These are phyloP conservation scores for Antechinus stuartii DNA, from an alignment of 2,113 vertebrate species.

Conservation along the genomic window DNA sequence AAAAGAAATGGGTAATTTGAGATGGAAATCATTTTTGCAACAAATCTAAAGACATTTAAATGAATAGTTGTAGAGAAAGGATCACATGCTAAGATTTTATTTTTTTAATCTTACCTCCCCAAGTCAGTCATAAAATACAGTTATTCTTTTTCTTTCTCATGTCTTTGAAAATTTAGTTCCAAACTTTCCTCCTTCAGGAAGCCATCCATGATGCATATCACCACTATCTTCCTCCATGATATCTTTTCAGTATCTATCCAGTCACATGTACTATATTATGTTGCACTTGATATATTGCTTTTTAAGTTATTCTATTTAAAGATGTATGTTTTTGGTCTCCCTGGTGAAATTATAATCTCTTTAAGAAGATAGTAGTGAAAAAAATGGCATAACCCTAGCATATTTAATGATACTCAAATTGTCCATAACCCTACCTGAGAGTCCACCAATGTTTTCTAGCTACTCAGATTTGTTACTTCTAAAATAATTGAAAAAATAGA, in stretches of 20 bases:
- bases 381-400: not conserved
- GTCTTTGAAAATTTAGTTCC: not conserved
- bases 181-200: not conserved
- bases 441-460: not conserved
- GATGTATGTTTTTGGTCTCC: not conserved
- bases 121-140: not conserved
- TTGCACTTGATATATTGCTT: not conserved
- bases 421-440: not conserved
- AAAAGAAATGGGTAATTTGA: not conserved
- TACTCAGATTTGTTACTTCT: constrained; percentile 10
- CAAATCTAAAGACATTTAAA: not conserved
- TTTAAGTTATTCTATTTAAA: not conserved
- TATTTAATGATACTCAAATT: not conserved
- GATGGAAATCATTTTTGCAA: not conserved
- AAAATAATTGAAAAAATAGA: constrained; percentile 3
- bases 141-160: not conserved
- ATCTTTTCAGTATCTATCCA: not conserved
- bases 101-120: not conserved
- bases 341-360: not conserved
- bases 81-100: not conserved
- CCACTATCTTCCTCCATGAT: not conserved
- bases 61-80: not conserved
- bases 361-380: not conserved
- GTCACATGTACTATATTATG: not conserved
- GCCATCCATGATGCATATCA: not conserved